Evolutionary conservation across 2,888 invertebrate genomes (phyloP).

Genomic region (Terebella lapidaria): DNA sequence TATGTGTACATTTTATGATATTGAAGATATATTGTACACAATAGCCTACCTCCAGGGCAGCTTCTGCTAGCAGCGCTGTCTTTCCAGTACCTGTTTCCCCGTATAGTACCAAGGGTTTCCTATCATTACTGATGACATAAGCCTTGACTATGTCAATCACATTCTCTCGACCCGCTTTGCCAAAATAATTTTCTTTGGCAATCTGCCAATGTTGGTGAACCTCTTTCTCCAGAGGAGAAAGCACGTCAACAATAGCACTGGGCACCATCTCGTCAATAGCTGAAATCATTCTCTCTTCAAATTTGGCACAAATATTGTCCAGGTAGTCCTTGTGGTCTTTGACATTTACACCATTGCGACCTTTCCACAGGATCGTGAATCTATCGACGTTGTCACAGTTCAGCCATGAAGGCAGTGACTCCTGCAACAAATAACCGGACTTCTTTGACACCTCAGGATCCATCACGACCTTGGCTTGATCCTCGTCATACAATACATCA

Average conservation of each 20-base stretch:
- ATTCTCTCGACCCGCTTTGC: slow-evolving; percentile 25
- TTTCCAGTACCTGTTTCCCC: slow-evolving; percentile 41
- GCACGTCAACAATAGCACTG: not conserved
- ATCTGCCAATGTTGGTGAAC: slow-evolving; percentile 18
- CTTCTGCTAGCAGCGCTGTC: slow-evolving; percentile 36
- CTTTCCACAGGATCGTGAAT: slow-evolving; percentile 46
- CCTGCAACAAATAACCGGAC: slow-evolving; percentile 25
- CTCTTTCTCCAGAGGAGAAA: slow-evolving; percentile 13
- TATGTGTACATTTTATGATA: too few relatives aligned
- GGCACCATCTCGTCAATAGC: slow-evolving; percentile 9
- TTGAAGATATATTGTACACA: not conserved
- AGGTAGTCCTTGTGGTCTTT: slow-evolving; percentile 42
- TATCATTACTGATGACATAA: slow-evolving; percentile 31
- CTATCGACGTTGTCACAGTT: slow-evolving; percentile 27
- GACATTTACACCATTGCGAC: slow-evolving; percentile 43
- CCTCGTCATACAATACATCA: slow-evolving; percentile 33
- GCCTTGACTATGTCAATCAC: slow-evolving; percentile 26
- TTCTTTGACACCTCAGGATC: slow-evolving; percentile 17
- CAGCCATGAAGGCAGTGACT: slow-evolving; percentile 23
- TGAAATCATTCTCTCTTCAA: slow-evolving; percentile 12
- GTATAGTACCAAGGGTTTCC: slow-evolving; percentile 36
- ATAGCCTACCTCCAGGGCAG: slow-evolving; percentile 35
- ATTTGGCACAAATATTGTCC: slow-evolving; percentile 30
- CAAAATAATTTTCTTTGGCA: slow-evolving; percentile 4
- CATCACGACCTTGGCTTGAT: slow-evolving; percentile 21